Evolutionary conservation across 2,797 vertebrate genomes (phyloP), one percentile per base, ranked within the genome.

Genomic region (Myotis findleyi): DNA sequence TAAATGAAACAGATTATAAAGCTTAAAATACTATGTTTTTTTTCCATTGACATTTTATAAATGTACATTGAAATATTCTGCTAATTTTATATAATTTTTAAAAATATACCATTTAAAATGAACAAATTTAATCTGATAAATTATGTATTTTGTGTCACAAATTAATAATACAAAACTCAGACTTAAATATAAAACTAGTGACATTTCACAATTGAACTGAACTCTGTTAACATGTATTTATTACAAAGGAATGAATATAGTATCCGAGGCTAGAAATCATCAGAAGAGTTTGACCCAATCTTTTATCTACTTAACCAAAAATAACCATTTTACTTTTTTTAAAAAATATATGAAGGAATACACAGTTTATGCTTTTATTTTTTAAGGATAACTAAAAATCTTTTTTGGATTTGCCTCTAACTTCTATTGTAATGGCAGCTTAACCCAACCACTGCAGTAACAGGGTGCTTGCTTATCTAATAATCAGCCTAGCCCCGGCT

Each of bases 261-360:
- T 36, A 5, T 75, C 30, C 30, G 13, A 80, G 17, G 18, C 38
- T 77, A 23, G 38, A 82, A 76, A 55, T 83, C 25, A 76, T n/a
- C 16, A 71, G 36, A 5, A 85, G 11, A 51, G 10, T 89, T 71
- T 91, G 20, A 73, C 7, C 17, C 51, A 82, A 66, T 49, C 0
- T 94, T 95, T 89, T 25, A 57, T 72, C 38, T 87, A 27, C 1
- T 62, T 93, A 69, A 85, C 0, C 2, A 59, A 51, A 95, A 95
- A 51, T 23, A 38, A 12, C 5, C 10, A 10, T 57, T 84, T 79
- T 41, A 20, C n/a, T 69, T 64, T 77, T n/a, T 85, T 59, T 44
- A 11, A 11, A 0, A 44, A 44, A 44, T 13, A 12, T 33, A 55
- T n/a, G 16, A 80, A 66, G 17, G 11, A n/a, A 18, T 33, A 80